Base-by-base conservation (phyloP, 2,797 vertebrate genomes). In the Etheostoma nigrum region DNA sequence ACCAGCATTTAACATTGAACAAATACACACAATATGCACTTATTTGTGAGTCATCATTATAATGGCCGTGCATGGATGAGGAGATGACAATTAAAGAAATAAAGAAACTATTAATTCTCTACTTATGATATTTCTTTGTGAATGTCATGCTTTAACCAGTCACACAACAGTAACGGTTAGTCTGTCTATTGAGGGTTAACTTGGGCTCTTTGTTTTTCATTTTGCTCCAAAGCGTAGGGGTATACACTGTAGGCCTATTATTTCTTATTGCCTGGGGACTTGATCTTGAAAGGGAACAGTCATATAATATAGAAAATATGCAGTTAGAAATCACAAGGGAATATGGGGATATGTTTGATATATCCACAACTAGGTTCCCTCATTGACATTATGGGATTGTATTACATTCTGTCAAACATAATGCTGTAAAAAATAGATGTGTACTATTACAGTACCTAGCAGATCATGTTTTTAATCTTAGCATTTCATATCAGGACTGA, bases 31-130 rank as follows among this genome's bases (percentile, higher is more conserved):
- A 82, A 80, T 86, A 71, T 87, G 77, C 65, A 73, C 86, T 88
- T 93, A 90, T 90, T 92, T 89, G 85, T 84, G 75, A 87, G 81
- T 76, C 79, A 73, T 86, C 59, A 60, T 66, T 58, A 61, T 88
- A 83, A 90, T 83, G 79, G 55, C 52, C 42, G 66, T 21, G 40
- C 72, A 42, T 42, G 30, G 27, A 74, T 78, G 82, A 78, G 11
- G 71, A 49, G 62, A 84, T 70, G 66, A 57, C 25, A 59, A 58
- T 61, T 40, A 11, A 4, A 44, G 74, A 79, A 76, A 65, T 68
- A 91, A 90, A 90, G 90, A 67, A 78, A 69, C 80, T 48, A 87
- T 91, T 86, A 63, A 76, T 90, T 85, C 86, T 71, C 64, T 67
- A 74, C 85, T 89, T 89, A 79, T 91, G 91, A 84, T 80, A 67